These are phyloP conservation scores for Eriocheir sinensis DNA, from an alignment of 1,140 invertebrate genomes.

Conservation along the genomic window DNA sequence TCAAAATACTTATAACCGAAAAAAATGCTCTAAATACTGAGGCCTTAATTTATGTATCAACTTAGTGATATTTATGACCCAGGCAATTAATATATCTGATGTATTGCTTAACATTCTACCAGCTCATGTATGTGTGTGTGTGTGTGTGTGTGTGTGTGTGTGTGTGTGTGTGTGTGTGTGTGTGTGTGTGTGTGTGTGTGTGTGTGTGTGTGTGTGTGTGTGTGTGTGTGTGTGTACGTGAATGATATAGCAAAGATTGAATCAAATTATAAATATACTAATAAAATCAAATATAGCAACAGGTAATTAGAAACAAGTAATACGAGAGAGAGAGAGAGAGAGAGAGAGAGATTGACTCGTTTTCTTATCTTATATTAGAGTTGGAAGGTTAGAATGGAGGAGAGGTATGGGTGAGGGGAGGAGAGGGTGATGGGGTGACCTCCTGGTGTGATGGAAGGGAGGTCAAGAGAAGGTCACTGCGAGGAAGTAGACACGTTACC, in stretches of 20 bases:
- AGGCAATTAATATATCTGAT: no score
- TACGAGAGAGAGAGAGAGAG: conserved; percentile 12
- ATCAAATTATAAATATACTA: not conserved
- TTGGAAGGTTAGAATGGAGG: not conserved
- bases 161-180: conserved; percentile 36
- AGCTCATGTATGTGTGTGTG: not conserved
- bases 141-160: conserved; percentile 21
- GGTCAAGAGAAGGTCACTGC: not conserved
- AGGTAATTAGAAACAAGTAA: not conserved
- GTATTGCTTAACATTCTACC: no score
- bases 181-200: conserved; percentile 49
- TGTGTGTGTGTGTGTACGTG: conserved; percentile 14
- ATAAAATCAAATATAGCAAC: not conserved
- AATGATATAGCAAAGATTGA: not conserved
- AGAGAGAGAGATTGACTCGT: conserved; percentile 9
- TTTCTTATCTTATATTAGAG: conserved; percentile 18
- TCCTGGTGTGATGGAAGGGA: not conserved
- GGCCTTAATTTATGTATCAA: not conserved
- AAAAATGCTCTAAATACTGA: not conserved
- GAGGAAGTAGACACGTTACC: not conserved
- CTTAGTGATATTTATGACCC: no score
- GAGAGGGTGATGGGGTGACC: not conserved
- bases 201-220: conserved; percentile 34
- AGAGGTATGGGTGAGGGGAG: not conserved
- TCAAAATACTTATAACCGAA: not conserved